These are phyloP conservation scores for Chromis chromis DNA, from an alignment of 2,797 vertebrate species.

Conservation along the genomic window DNA sequence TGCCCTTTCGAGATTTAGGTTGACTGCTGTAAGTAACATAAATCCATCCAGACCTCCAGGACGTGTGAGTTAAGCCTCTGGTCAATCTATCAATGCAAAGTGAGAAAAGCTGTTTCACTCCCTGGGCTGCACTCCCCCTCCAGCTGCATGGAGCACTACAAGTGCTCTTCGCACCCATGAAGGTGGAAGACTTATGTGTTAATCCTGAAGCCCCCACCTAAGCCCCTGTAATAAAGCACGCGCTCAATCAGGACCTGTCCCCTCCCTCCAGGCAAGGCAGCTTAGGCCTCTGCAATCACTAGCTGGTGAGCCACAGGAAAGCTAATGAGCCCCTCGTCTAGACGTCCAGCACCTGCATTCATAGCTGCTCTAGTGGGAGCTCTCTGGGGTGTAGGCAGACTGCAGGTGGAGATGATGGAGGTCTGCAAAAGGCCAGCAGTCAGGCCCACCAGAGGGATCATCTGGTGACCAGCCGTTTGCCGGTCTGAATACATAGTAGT, in stretches of 20 bases:
- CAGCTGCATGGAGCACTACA: conserved; percentile 72
- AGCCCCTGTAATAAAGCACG: conserved; percentile 85
- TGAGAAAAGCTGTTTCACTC: conserved; percentile 79
- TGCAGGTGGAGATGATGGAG: conserved; percentile 81
- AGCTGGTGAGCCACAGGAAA: conserved; percentile 83
- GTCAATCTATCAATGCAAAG: conserved; percentile 83
- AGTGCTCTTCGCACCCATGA: conserved; percentile 80
- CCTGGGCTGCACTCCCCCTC: conserved; percentile 66
- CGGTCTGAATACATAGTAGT: conserved; percentile 74
- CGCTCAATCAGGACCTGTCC: conserved; percentile 86
- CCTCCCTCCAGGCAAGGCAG: conserved; percentile 77
- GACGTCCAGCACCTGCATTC: conserved; percentile 84
- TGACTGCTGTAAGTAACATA: conserved; percentile 81
- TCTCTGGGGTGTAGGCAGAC: conserved; percentile 74
- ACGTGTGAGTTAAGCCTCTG: conserved; percentile 80
- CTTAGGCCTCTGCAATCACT: conserved; percentile 84
- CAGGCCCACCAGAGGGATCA: conserved; percentile 68
- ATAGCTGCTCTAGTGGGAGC: conserved; percentile 63
- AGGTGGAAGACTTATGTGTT: conserved; percentile 85
- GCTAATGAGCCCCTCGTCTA: conserved; percentile 86
- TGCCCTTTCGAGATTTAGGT: conserved; percentile 78
- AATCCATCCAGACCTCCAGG: conserved; percentile 78
- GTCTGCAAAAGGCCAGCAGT: conserved; percentile 74
- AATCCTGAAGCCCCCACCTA: conserved; percentile 82
- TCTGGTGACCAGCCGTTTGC: conserved; percentile 70